phyloP scores from a whole-genome alignment of 2,113 vertebrate genomes.

The Nanorana parkeri region DNA sequence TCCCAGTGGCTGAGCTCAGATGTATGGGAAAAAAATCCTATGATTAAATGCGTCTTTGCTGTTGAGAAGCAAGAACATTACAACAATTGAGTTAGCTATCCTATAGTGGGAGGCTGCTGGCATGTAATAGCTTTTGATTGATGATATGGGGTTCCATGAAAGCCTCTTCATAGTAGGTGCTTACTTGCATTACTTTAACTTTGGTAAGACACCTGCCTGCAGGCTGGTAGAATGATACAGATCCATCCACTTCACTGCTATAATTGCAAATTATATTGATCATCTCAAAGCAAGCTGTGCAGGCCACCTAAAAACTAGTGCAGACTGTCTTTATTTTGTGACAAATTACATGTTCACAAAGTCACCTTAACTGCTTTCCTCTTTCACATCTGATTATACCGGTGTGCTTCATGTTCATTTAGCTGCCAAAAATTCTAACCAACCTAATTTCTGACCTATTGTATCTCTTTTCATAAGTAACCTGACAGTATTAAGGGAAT shows the following conservation, averaged over 20 bases:
- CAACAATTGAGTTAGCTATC: constrained; percentile 43
- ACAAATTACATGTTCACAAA: constrained; percentile 33
- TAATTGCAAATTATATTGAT: constrained; percentile 51
- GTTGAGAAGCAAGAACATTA: constrained; percentile 35
- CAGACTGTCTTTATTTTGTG: constrained; percentile 6
- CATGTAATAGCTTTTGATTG: constrained; percentile 53
- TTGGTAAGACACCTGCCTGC: constrained; percentile 28
- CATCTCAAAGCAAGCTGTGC: constrained; percentile 31
- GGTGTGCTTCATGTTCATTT: background rate
- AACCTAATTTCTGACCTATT: background rate
- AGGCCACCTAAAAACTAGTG: constrained; percentile 32
- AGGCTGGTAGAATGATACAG: constrained; percentile 14
- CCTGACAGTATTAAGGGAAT: background rate
- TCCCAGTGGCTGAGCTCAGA: background rate
- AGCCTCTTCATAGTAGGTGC: constrained; percentile 39
- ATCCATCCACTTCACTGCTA: background rate
- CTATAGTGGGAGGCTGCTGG: constrained; percentile 32
- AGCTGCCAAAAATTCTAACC: background rate
- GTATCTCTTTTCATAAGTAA: background rate
- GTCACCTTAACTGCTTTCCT: constrained; percentile 40
- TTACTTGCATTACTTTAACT: constrained; percentile 32
- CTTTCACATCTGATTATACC: constrained; percentile 7
- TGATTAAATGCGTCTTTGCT: constrained; percentile 39
- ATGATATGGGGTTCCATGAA: constrained; percentile 27
- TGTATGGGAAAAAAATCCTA: background rate